phyloP scores from a whole-genome alignment of 1,140 invertebrate genomes.

The Hydropsyche tenuis region DNA sequence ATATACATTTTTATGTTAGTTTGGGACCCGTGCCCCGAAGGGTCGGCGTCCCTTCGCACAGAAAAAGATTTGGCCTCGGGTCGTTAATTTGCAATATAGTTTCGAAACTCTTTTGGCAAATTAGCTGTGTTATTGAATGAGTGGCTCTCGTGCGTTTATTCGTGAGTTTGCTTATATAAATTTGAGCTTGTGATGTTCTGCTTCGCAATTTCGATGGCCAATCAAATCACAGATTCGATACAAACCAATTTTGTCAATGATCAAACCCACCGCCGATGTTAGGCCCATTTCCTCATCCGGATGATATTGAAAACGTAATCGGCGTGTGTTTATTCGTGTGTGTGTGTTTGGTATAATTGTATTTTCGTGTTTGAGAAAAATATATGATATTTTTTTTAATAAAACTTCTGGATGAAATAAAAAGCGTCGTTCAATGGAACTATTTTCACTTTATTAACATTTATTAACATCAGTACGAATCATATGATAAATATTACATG shows the following conservation, averaged over 20 bases:
- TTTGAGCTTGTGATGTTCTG: not conserved
- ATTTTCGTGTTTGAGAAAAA: not conserved
- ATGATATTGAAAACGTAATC: constrained; percentile 14
- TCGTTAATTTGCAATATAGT: constrained; percentile 40
- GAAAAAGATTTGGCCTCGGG: constrained; percentile 23
- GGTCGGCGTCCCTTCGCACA: not conserved
- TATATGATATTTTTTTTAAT: not conserved
- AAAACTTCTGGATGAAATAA: not conserved
- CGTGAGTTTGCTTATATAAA: too few relatives aligned
- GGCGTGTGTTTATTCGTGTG: not conserved
- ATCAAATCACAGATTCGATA: constrained; percentile 38
- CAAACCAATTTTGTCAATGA: constrained; percentile 40
- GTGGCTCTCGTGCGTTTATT: not conserved
- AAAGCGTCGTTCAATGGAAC: not conserved
- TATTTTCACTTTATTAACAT: constrained; percentile 41
- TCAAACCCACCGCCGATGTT: constrained; percentile 35
- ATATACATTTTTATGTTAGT: not conserved
- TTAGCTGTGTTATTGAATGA: constrained; percentile 40
- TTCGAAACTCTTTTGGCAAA: constrained; percentile 39
- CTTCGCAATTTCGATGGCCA: constrained; percentile 25
- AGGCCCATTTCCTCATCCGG: constrained; percentile 34
- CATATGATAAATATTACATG: constrained; percentile 45
- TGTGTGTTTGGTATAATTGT: not conserved
- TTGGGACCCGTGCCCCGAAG: not conserved
- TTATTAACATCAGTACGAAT: constrained; percentile 51